Evolutionary conservation across 2,888 invertebrate genomes (phyloP).

Genomic region (Chrysomela aeneicollis): DNA sequence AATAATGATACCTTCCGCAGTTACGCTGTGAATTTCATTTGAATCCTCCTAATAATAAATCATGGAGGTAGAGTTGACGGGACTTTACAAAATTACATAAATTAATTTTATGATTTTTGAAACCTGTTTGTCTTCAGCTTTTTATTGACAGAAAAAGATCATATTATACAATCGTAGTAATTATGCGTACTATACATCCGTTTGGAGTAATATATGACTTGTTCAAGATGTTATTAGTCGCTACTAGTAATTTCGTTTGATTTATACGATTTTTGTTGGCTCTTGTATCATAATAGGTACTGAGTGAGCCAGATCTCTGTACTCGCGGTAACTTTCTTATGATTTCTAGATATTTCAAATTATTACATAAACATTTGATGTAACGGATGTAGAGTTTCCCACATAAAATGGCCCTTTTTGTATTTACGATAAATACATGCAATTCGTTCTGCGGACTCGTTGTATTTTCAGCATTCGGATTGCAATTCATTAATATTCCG

Average conservation of each 20-base stretch:
- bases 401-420: no score
- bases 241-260: neutral
- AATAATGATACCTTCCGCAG: conserved; percentile 25
- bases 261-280: neutral
- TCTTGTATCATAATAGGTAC: neutral
- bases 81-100: conserved; percentile 25
- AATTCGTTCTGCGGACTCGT: no score
- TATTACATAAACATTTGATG: no score
- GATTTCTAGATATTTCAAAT: no score
- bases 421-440: no score
- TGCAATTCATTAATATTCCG: no score
- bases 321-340: no score
- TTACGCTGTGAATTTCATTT: conserved; percentile 25
- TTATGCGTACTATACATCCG: conserved; percentile 12
- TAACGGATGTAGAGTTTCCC: no score
- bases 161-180: conserved; percentile 10
- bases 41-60: conserved; percentile 25
- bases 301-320: no score
- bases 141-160: conserved; percentile 10
- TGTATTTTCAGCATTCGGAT: no score
- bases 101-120: conserved; percentile 22
- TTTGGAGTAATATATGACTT: conserved; percentile 3
- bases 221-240: conserved; percentile 5
- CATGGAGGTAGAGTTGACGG: conserved; percentile 21
- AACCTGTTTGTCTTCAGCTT: conserved; percentile 21